A percentile compares a stretch with the other conserved stretches of the same genome.
Evolutionary conservation across 2,888 invertebrate species (phyloP).

Genomic region (Synergus laeviventris): DNA sequence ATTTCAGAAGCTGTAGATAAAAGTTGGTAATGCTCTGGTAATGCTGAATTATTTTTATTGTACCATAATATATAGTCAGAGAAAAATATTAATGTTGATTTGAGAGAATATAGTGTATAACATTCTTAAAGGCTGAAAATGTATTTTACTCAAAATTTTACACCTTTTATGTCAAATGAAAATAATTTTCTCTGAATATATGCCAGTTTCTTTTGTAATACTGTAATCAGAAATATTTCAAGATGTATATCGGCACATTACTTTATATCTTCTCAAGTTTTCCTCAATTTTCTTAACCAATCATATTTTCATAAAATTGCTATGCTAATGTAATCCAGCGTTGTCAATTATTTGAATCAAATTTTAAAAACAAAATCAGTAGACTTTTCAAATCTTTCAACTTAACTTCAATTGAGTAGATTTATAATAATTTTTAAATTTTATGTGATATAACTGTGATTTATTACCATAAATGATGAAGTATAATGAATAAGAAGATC

Average conservation of each 20-base stretch:
- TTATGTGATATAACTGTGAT: constrained; percentile 9
- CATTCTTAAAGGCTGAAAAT: too few species aligned
- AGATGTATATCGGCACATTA: background rate
- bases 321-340: background rate
- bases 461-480: too few species aligned
- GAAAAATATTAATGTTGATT: background rate
- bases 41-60: background rate
- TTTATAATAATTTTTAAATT: background rate
- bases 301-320: background rate
- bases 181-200: constrained; percentile 7
- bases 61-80: background rate
- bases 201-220: background rate
- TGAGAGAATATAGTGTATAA: background rate
- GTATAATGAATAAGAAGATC: background rate
- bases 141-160: background rate
- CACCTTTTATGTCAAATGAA: background rate
- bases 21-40: background rate
- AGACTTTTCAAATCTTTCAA: background rate
- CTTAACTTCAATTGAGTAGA: background rate
- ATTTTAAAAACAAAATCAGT: too few species aligned
- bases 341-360: background rate
- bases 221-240: background rate
- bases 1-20: background rate
- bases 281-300: background rate
- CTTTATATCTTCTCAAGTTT: too few species aligned